Percentiles rank a stretch among this genome's conserved stretches.
Conservation (phyloP, 2,113 vertebrate species). For the Megaleporinus macrocephalus region DNA sequence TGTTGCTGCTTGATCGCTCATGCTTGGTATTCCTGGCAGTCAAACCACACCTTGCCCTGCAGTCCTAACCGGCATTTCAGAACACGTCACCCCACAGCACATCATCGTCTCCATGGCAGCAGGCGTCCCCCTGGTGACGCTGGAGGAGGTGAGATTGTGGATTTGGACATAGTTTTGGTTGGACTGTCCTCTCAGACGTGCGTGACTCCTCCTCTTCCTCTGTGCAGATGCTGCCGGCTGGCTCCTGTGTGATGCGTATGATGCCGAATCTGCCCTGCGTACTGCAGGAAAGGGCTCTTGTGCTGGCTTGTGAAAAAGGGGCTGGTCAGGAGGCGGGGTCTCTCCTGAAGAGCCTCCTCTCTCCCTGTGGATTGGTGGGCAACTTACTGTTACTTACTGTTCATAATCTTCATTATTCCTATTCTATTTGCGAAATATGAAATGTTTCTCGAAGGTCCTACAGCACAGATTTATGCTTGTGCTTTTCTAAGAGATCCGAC, state of each 20-base stretch:
- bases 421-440: too few relatives aligned
- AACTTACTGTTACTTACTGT: too few relatives aligned
- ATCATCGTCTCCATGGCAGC: constrained; percentile 87
- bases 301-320: constrained; percentile 79
- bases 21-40: constrained; percentile 87
- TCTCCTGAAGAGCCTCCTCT: constrained; percentile 79
- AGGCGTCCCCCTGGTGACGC: constrained; percentile 81
- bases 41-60: constrained; percentile 83
- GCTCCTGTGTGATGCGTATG: constrained; percentile 80
- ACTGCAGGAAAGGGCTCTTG: constrained; percentile 88
- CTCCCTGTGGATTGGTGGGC: constrained; percentile 86
- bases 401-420: too few relatives aligned
- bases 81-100: constrained; percentile 78
- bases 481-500: too few relatives aligned
- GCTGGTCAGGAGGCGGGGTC: constrained; percentile 66
- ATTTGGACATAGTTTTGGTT: background rate
- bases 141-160: constrained; percentile 82
- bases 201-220: background rate
- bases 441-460: too few relatives aligned
- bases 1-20: constrained; percentile 79
- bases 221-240: constrained; percentile 79
- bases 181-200: background rate
- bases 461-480: too few relatives aligned
- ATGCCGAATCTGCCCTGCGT: constrained; percentile 93
- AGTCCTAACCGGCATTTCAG: constrained; percentile 80